Percentiles rank a stretch among this genome's conserved stretches.
Conservation (phyloP, 1,140 invertebrate genomes). For the Drosophila neocordata region DNA sequence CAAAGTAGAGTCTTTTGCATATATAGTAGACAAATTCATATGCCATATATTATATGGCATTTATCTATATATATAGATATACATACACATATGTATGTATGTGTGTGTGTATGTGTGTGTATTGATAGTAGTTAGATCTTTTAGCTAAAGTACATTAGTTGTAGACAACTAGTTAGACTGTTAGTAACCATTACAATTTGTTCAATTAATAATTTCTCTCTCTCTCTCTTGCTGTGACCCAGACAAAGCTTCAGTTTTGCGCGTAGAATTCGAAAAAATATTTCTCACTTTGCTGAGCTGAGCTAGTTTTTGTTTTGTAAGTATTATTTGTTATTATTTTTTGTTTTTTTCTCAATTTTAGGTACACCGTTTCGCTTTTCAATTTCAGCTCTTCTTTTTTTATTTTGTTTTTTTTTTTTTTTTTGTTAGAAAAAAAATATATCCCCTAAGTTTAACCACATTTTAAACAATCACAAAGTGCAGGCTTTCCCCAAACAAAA, state of each 20-base stretch:
- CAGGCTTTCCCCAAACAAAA: conserved; percentile 31
- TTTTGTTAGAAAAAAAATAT: background rate
- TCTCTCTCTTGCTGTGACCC: conserved; percentile 26
- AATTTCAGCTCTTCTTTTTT: conserved; percentile 22
- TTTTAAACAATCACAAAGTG: conserved; percentile 46
- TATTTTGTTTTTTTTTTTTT: background rate
- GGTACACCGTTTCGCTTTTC: conserved; percentile 61
- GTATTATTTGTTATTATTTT: conserved; percentile 34
- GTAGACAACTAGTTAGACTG: background rate
- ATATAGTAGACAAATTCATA: conserved; percentile 1
- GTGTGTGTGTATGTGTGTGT: conserved; percentile 2
- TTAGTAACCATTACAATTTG: conserved; percentile 14
- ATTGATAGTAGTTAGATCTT: conserved; percentile 5
- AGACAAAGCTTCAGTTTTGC: conserved; percentile 9
- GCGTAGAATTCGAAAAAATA: conserved; percentile 39
- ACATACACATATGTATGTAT: background rate
- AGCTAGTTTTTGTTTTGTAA: conserved; percentile 19
- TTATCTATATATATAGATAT: background rate
- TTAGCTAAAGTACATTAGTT: conserved; percentile 17
- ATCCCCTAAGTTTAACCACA: conserved; percentile 5
- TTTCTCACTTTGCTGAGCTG: background rate
- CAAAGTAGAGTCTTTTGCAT: conserved; percentile 10
- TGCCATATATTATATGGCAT: no score
- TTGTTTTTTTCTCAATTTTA: conserved; percentile 62
- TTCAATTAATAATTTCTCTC: conserved; percentile 26